These are phyloP conservation scores for Perithous albicinctus DNA, from an alignment of 2,888 invertebrate species.

Conservation along the genomic window DNA sequence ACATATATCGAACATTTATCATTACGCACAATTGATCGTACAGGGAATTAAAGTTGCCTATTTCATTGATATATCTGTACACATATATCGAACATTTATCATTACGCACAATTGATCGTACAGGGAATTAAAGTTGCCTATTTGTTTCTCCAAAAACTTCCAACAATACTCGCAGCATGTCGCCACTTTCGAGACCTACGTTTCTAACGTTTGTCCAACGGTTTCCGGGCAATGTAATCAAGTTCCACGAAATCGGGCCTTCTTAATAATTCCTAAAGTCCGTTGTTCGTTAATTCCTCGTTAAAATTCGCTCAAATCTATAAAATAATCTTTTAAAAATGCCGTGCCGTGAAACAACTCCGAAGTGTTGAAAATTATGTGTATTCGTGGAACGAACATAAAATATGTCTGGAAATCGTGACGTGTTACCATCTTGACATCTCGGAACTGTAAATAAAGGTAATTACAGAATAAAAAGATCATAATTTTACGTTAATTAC, in stretches of 20 bases:
- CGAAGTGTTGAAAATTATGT: constrained; percentile 7
- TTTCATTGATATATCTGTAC: no score
- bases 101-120: background rate
- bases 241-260: constrained; percentile 25
- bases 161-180: background rate
- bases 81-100: background rate
- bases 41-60: no score
- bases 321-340: constrained; percentile 19
- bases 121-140: no score
- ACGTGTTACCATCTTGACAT: constrained; percentile 82
- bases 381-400: background rate
- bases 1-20: background rate
- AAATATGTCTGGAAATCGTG: constrained; percentile 79
- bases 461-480: constrained; percentile 61
- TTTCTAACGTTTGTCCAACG: constrained; percentile 49
- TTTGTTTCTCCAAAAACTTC: constrained; percentile 28
- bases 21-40: background rate
- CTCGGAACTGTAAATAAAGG: constrained; percentile 76
- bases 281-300: background rate
- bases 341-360: background rate
- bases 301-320: background rate
- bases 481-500: background rate
- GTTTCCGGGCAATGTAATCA: constrained; percentile 49
- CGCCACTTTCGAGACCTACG: constrained; percentile 21
- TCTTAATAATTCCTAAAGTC: constrained; percentile 10